These are phyloP conservation scores for Nibea coibor DNA, from an alignment of 2,113 vertebrate species.

Conservation along the genomic window DNA sequence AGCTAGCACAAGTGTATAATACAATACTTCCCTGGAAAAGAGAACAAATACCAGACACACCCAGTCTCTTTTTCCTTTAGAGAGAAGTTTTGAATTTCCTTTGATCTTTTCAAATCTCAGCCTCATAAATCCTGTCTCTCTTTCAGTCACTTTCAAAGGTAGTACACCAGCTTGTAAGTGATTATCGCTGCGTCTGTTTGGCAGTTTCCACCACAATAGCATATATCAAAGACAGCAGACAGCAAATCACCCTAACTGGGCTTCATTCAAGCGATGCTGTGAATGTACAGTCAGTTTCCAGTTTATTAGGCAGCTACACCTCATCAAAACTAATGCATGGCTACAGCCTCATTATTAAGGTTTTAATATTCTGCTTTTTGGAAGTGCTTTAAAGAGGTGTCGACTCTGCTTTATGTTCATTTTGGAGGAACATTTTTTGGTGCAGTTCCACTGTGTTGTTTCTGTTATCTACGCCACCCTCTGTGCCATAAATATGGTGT, in stretches of 20 bases:
- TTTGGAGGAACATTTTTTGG: neutral
- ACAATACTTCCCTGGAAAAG: neutral
- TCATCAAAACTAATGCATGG: neutral
- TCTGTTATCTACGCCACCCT: neutral
- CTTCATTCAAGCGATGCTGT: neutral
- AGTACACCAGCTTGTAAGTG: neutral
- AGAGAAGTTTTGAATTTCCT: constrained; percentile 32
- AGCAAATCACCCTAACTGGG: neutral
- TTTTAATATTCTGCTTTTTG: neutral
- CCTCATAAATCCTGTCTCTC: neutral
- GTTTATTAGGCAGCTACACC: neutral
- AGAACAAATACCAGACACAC: constrained; percentile 35
- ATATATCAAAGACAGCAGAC: neutral
- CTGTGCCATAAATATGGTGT: neutral
- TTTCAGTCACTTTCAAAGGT: neutral
- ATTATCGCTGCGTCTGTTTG: neutral
- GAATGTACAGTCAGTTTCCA: neutral
- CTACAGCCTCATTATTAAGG: neutral
- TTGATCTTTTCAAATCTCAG: constrained; percentile 29
- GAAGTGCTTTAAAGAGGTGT: neutral
- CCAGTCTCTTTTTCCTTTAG: constrained; percentile 3
- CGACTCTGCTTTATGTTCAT: neutral
- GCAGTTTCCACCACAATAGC: neutral
- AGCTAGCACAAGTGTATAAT: constrained; percentile 8
- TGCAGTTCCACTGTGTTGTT: neutral